A percentile compares a stretch with the other conserved stretches of the same genome.
phyloP scores from a whole-genome alignment of 2,113 vertebrate species.

The Mus pahari region DNA sequence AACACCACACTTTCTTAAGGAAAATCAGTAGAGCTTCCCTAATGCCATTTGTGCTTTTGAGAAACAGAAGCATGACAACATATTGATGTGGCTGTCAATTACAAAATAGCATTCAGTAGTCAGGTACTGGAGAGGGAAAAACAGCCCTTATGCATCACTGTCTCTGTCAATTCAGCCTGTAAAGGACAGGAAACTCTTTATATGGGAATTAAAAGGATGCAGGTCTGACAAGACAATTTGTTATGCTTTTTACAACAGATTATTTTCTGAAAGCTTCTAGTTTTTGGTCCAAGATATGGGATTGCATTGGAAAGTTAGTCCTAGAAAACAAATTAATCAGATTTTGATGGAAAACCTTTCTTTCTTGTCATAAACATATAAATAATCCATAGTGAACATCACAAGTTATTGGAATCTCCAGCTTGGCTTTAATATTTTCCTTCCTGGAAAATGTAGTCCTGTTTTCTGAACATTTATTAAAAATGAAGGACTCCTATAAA shows the following conservation, averaged over 20 bases:
- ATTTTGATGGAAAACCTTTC: constrained; percentile 77
- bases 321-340: constrained; percentile 75
- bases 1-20: constrained; percentile 31
- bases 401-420: constrained; percentile 82
- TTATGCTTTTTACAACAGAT: constrained; percentile 65
- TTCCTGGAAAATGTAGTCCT: constrained; percentile 75
- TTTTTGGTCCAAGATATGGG: no score
- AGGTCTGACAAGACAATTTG: no score
- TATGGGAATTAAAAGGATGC: background rate
- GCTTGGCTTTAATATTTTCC: constrained; percentile 78
- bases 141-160: background rate
- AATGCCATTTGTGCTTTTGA: constrained; percentile 51
- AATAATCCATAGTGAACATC: constrained; percentile 79
- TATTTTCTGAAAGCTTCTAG: no score
- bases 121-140: background rate
- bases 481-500: constrained; percentile 83
- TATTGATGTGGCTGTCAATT: background rate
- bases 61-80: constrained; percentile 27
- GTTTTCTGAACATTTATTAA: constrained; percentile 84
- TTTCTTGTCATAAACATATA: constrained; percentile 77
- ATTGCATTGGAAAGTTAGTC: constrained; percentile 22
- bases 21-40: background rate
- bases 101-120: constrained; percentile 15
- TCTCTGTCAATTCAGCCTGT: background rate
- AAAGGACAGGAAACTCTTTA: background rate